Percentiles rank a stretch among this genome's conserved stretches.
Evolutionary conservation across 2,113 vertebrate genomes (phyloP).

Genomic region (Tyto alba): DNA sequence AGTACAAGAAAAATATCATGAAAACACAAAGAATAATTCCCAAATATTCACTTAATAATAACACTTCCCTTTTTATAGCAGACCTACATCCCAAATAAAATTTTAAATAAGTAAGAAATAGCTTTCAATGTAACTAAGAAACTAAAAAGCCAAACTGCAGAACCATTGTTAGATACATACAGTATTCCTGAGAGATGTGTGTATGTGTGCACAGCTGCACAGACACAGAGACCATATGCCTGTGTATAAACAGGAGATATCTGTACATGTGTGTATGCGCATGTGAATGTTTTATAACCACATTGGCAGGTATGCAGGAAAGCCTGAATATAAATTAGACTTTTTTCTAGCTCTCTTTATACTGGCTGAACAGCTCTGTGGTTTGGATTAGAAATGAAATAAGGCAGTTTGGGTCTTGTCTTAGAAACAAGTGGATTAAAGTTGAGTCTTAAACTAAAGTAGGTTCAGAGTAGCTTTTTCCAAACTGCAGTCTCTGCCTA

Average conservation of each 20-base stretch:
- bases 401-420: background rate
- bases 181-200: background rate
- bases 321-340: background rate
- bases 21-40: background rate
- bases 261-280: background rate
- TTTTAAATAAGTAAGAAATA: background rate
- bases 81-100: background rate
- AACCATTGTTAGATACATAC: background rate
- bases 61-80: background rate
- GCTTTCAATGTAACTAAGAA: background rate
- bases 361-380: background rate
- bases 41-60: background rate
- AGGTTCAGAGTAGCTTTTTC: background rate
- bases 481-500: constrained; percentile 6
- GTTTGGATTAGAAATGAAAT: background rate
- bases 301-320: constrained; percentile 2
- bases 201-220: constrained; percentile 50
- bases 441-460: background rate
- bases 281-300: background rate
- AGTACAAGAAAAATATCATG: background rate
- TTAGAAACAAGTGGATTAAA: constrained; percentile 11
- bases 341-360: background rate
- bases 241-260: background rate
- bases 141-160: background rate
- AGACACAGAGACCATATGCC: constrained; percentile 15